These are phyloP conservation scores for Cremastinae sp. DNA, from an alignment of 2,888 invertebrate species.

Conservation along the genomic window DNA sequence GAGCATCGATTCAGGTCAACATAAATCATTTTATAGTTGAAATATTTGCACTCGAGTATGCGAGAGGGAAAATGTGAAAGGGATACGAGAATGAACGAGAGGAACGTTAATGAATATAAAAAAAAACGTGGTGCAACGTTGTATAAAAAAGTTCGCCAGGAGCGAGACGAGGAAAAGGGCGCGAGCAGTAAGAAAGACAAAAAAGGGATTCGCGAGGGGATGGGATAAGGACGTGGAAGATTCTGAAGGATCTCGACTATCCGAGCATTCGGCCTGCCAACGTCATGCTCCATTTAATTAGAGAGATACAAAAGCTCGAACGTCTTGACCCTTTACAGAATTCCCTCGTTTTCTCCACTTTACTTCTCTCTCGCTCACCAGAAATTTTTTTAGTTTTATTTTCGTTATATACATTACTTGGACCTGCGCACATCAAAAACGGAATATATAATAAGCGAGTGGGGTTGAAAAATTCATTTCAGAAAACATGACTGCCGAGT, in stretches of 20 bases:
- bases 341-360: constrained; percentile 32
- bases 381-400: constrained; percentile 12
- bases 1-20: constrained; percentile 3
- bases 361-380: constrained; percentile 9
- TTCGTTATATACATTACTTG: constrained; percentile 14
- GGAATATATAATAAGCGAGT: constrained; percentile 5
- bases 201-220: constrained; percentile 14
- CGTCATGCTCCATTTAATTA: constrained; percentile 69
- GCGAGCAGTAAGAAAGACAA: constrained; percentile 2
- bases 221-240: constrained; percentile 46
- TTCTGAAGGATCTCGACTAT: constrained; percentile 45
- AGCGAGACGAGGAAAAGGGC: constrained; percentile 19
- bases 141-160: constrained; percentile 42
- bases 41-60: constrained; percentile 14
- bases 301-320: constrained; percentile 59
- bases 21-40: constrained; percentile 47
- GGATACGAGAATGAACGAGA: constrained; percentile 14
- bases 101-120: constrained; percentile 61
- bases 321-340: constrained; percentile 47
- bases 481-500: background rate
- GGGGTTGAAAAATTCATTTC: no score
- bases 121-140: constrained; percentile 30
- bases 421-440: background rate
- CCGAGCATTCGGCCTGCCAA: constrained; percentile 48
- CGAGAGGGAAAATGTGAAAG: background rate